Conservation (phyloP, 2,888 invertebrate genomes). For the Zygaena filipendulae region DNA sequence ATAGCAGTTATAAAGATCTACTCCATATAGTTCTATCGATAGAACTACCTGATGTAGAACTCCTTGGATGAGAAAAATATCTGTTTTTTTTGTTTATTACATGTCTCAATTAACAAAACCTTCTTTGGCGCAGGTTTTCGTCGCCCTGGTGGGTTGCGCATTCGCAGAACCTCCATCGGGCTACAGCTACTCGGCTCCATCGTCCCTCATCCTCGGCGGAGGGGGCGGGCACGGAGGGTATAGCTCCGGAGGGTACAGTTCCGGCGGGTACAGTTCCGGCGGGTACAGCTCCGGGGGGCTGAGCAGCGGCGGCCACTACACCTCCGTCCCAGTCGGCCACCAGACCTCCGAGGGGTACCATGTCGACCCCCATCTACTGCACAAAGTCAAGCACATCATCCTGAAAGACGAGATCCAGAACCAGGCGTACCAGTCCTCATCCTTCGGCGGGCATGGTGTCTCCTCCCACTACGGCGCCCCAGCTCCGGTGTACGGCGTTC, state of each 20-base stretch:
- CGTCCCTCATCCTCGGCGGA: slow-evolving; percentile 72
- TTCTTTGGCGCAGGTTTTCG: slow-evolving; percentile 65
- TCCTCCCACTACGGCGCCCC: slow-evolving; percentile 79
- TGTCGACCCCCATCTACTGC: slow-evolving; percentile 82
- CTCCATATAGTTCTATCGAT: no score
- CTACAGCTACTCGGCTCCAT: slow-evolving; percentile 62
- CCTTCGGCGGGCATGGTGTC: slow-evolving; percentile 56
- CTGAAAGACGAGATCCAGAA: slow-evolving; percentile 79
- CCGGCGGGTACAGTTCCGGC: slow-evolving; percentile 62
- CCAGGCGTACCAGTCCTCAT: slow-evolving; percentile 55
- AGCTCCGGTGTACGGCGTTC: slow-evolving; percentile 75
- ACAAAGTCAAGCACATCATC: slow-evolving; percentile 86
- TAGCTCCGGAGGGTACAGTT: slow-evolving; percentile 73
- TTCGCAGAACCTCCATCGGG: slow-evolving; percentile 82
- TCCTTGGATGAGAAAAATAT: no score
- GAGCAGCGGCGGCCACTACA: slow-evolving; percentile 76
- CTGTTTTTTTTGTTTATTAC: no score
- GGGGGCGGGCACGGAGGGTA: no score
- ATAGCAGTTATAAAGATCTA: no score
- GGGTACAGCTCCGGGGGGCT: slow-evolving; percentile 34
- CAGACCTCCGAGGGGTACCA: slow-evolving; percentile 84
- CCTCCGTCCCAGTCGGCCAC: slow-evolving; percentile 79
- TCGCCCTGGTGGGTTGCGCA: slow-evolving; percentile 80
- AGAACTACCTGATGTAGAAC: no score
- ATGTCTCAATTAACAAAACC: no score